Base-by-base conservation (phyloP, 2,113 vertebrate genomes). In the Rostratula benghalensis region DNA sequence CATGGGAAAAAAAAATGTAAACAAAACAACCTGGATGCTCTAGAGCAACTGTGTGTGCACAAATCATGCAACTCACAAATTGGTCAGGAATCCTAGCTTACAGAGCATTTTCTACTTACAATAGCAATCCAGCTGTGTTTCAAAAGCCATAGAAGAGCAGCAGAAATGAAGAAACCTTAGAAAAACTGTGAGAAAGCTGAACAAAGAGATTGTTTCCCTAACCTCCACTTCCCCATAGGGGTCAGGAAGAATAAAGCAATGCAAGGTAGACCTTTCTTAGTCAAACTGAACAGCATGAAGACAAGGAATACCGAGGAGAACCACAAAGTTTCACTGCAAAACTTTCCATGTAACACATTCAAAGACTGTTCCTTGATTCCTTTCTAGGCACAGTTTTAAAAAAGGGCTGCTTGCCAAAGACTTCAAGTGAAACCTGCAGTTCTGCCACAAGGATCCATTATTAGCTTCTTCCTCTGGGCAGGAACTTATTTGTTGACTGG, bases 401-500 rank as follows among this genome's bases (percentile, higher is more conserved):
- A 78, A 84, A 60, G 13, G 37, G 24, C 73, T 67, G 43, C 23
- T 75, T 94, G 84, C 70, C 76, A 88, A 91, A 86, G 45, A 61
- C 80, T 89, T 89, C 77, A 81, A 89, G 87, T 64, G 75, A 83
- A 93, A 71, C 31, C 48, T 77, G 37, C 5, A 75, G 59, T 57
- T 91, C 51, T 84, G 23, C 56, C 0, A 1, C 54, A 65, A 73
- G 60, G 89, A 85, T 45, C 81, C 50, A 69, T 95, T 94, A 93
- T 83, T 88, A 90, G 37, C 57, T 94, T 85, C 59, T 92, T 90
- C 53, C 94, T 90, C 82, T 33, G 35, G 78, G 69, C 63, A 81
- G 56, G 82, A 84, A 89, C 84, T 95, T 92, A 37, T 86, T 86
- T 87, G 27, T 67, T 87, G 73, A 87, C 73, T 93, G 81, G 86